Base-by-base conservation (phyloP, 2,888 invertebrate species). In the Dryobota labecula region DNA sequence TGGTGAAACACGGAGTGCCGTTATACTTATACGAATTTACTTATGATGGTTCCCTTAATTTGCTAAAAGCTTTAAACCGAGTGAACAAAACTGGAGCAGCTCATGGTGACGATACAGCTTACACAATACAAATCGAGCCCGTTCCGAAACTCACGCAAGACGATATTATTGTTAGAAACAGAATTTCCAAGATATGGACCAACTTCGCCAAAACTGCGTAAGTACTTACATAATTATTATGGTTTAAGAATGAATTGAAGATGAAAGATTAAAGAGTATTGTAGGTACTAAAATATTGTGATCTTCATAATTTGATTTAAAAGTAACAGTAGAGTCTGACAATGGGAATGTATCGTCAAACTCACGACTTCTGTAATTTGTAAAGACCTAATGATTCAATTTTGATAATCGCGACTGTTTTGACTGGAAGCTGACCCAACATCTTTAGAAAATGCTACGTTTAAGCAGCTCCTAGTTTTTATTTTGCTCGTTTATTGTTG, bases 141-240 rank as follows among this genome's bases (percentile, higher is more conserved):
- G 56, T 75, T 41, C 75, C 74, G 0, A 74, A 45, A 47, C 47
- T 75, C 8, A 67, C 61, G 4, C 75, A 81, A 38, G 78, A 85
- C 51, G 85, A 88, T 61, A 73, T 77, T 53, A 53, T 85, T 49
- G 81, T 89, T 5, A 82, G 86, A 70, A 80, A 83, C n/a, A 83
- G 84, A 69, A 78, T 92, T 47, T 86, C 88, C 1, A 90, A 86
- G 62, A 85, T 94, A 88, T 93, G 92, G 91, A 91, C 93, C 0
- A 84, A 91, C 74, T 92, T 93, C 73, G 92, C 91, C 3, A 94
- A 92, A 86, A 87, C 86, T 53, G 84, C 91, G 94, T 93, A 87
- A 79, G 86, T 61, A 54, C 20, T 30, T 8, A 30, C 13, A 43
- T 20, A 11, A 20, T 27, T 43, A 43, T 20, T 8, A 20, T n/a